Evolutionary conservation across 1,140 invertebrate genomes (phyloP).

Genomic region (Augochlora pura): DNA sequence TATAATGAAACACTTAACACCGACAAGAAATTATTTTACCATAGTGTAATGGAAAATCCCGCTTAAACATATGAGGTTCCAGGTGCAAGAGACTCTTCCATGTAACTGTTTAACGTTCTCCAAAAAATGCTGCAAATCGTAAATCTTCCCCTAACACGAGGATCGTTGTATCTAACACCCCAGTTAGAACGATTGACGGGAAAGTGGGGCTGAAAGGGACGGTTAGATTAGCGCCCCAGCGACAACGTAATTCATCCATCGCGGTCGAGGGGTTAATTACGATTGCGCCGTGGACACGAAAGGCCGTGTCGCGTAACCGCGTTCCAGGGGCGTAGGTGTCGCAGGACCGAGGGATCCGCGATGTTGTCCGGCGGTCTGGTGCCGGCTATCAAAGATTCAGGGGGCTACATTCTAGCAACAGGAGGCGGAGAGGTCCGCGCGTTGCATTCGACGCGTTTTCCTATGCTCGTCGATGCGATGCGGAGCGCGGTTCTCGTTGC

Average conservation of each 20-base stretch:
- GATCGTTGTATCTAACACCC: too few relatives aligned
- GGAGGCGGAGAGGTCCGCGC: neutral
- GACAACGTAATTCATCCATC: neutral
- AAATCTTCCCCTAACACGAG: too few relatives aligned
- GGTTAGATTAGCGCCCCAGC: neutral
- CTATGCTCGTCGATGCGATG: neutral
- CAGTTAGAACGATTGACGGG: too few relatives aligned
- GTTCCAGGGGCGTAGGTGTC: too few relatives aligned
- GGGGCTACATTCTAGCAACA: neutral
- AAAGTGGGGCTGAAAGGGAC: neutral
- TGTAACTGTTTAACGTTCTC: too few relatives aligned
- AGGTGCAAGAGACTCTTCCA: too few relatives aligned
- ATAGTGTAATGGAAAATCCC: too few relatives aligned
- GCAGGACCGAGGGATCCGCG: neutral
- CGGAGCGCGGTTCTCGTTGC: neutral
- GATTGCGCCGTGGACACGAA: neutral
- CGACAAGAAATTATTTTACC: too few relatives aligned
- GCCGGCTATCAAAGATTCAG: slow-evolving; percentile 31
- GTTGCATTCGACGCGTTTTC: slow-evolving; percentile 10
- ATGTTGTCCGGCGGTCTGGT: neutral
- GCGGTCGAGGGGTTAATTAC: neutral
- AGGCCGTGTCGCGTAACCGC: neutral
- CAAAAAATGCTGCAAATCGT: too few relatives aligned
- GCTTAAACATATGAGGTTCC: too few relatives aligned
- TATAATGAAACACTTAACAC: too few relatives aligned